phyloP scores from a whole-genome alignment of 2,888 invertebrate genomes.

The Mallateleia sp. region DNA sequence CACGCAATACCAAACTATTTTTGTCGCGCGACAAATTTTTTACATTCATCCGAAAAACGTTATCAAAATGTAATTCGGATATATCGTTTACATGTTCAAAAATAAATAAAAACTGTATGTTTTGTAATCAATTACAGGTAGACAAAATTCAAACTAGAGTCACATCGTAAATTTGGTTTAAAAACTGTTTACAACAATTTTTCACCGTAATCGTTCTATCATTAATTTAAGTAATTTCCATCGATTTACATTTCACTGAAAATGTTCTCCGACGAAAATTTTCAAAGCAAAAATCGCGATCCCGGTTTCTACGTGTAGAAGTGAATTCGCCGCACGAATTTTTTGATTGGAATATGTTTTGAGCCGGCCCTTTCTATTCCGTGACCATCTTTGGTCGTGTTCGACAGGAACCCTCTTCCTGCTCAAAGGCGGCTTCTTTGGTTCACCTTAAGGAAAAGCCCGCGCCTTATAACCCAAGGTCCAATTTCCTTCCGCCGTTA shows the following conservation, averaged over 20 bases:
- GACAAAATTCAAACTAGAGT: too few relatives aligned
- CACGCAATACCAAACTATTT: too few relatives aligned
- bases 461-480: constrained; percentile 35
- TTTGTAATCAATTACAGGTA: too few relatives aligned
- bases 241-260: not conserved
- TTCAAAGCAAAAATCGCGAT: constrained; percentile 6
- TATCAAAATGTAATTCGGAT: too few relatives aligned
- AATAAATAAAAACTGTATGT: too few relatives aligned
- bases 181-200: too few relatives aligned
- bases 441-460: constrained; percentile 33
- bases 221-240: not conserved
- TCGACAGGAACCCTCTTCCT: constrained; percentile 9
- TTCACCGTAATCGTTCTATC: too few relatives aligned
- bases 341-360: constrained; percentile 56
- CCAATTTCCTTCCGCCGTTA: constrained; percentile 52
- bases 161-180: too few relatives aligned
- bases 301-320: not conserved
- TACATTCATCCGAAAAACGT: too few relatives aligned
- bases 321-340: constrained; percentile 25
- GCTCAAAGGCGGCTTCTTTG: constrained; percentile 37
- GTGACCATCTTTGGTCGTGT: constrained; percentile 34
- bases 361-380: constrained; percentile 28
- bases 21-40: too few relatives aligned
- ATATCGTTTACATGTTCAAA: too few relatives aligned
- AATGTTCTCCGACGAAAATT: not conserved